Evolutionary conservation across 53 echinoderm and acorn worm species (phyloP), one percentile per base, ranked within the genome.

Genomic region (Echinometra lucunter): DNA sequence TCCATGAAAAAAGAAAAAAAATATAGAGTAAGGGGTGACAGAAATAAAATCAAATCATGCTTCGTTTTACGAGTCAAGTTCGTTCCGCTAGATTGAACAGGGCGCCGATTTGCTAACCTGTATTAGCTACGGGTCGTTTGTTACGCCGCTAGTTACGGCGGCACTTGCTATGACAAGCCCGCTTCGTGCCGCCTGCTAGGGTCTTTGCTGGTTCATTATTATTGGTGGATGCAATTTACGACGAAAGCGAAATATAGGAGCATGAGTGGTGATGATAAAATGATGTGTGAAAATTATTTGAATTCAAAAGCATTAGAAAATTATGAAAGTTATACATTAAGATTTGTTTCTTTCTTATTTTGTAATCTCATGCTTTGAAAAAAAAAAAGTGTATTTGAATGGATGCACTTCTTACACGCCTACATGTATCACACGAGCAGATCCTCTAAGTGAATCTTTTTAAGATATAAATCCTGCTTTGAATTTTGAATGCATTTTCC

Each of bases 101-200:
- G 81, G 93, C 18, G 81, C 78, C 80, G 25, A 92, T 92, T 55
- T 58, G 35, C 17, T 92, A 92, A 92, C 94, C 85, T 94, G 82
- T 83, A 94, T 94, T 83, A 83, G 94, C 3, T 28, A 83, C 94
- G 85, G 94, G 37, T 94, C 94, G 94, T 63, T 94, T 57, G 60
- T 37, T 67, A 94, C 94, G 94, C 94, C 63, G 44, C 74, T 49
- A 78, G 81, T 92, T 92, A 92, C 78, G 92, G 92, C 92, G 80
- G 45, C 92, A 75, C 57, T 13, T 8, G 92, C 47, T 49, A 27
- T 74, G 74, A 92, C 30, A 78, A 30, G 38, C n/a, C 92, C 92
- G 92, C 6, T 92, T 56, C 40, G 85, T 85, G 85, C 49, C 47
- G 49, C n/a, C 53, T 49, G 85, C 27, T 45, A 45, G 3, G 42